Evolutionary conservation across 2,113 vertebrate genomes (phyloP).

Genomic region (Leptobrachium leishanense): DNA sequence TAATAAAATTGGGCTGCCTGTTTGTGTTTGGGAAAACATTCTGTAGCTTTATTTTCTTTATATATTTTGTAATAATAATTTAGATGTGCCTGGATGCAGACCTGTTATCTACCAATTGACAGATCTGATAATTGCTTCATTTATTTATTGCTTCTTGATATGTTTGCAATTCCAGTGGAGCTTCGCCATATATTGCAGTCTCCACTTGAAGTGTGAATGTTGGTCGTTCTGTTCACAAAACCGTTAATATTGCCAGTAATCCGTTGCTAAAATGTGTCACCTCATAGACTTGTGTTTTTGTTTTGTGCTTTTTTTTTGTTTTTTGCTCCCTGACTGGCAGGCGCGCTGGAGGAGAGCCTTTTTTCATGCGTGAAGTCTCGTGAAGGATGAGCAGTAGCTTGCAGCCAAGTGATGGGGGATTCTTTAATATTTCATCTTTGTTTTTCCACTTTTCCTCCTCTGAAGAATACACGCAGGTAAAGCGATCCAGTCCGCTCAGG

Average conservation of each 20-base stretch:
- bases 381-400: conserved; percentile 49
- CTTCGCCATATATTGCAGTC: conserved; percentile 64
- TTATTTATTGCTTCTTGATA: conserved; percentile 59
- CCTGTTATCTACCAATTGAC: conserved; percentile 65
- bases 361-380: conserved; percentile 40
- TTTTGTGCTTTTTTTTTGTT: conserved; percentile 45
- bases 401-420: conserved; percentile 31
- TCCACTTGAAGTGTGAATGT: conserved; percentile 63
- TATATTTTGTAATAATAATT: no score
- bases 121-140: conserved; percentile 64
- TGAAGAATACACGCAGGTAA: conserved; percentile 52
- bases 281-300: conserved; percentile 58
- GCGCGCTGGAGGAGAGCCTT: conserved; percentile 23
- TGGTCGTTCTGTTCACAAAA: conserved; percentile 62
- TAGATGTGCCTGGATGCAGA: no score
- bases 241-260: conserved; percentile 65
- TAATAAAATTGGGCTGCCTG: no score
- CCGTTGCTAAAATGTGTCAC: conserved; percentile 59
- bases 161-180: conserved; percentile 63
- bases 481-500: conserved; percentile 42
- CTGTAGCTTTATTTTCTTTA: no score
- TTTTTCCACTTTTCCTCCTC: conserved; percentile 61
- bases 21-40: no score
- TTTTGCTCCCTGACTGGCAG: conserved; percentile 52
- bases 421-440: conserved; percentile 59